These are phyloP conservation scores for Pterocles gutturalis DNA, from an alignment of 2,113 vertebrate species.

Conservation along the genomic window DNA sequence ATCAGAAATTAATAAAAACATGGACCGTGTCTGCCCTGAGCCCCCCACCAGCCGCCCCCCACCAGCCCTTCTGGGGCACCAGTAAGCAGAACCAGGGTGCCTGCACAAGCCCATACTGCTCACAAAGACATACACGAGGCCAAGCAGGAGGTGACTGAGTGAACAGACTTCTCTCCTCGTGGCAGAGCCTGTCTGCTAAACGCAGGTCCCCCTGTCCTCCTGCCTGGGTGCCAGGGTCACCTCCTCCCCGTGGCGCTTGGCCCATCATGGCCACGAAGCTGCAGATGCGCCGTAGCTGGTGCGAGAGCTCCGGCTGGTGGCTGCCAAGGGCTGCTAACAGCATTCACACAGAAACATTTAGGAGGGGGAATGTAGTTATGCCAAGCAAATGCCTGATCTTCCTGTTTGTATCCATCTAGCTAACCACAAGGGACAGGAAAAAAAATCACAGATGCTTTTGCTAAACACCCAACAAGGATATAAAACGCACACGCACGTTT, in stretches of 20 bases:
- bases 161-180: not conserved
- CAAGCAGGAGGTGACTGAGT: not conserved
- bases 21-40: not conserved
- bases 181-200: not conserved
- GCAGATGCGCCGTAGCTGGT: fast-evolving
- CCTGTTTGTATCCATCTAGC: not conserved
- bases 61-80: not conserved
- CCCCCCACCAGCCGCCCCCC: too few relatives aligned
- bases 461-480: not conserved
- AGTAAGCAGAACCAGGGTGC: not conserved
- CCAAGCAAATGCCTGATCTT: not conserved
- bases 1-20: not conserved
- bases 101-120: not conserved
- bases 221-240: not conserved
- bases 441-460: not conserved
- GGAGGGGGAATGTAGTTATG: fast-evolving
- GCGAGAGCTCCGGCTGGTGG: conserved; percentile 57
- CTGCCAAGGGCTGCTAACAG: not conserved
- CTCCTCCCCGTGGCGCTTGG: not conserved
- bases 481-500: not conserved
- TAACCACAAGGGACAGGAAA: not conserved
- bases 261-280: fast-evolving
- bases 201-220: not conserved
- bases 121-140: not conserved
- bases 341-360: not conserved